Evolutionary conservation across 2,113 vertebrate species (phyloP).

Genomic region (Ageneiosus marmoratus): DNA sequence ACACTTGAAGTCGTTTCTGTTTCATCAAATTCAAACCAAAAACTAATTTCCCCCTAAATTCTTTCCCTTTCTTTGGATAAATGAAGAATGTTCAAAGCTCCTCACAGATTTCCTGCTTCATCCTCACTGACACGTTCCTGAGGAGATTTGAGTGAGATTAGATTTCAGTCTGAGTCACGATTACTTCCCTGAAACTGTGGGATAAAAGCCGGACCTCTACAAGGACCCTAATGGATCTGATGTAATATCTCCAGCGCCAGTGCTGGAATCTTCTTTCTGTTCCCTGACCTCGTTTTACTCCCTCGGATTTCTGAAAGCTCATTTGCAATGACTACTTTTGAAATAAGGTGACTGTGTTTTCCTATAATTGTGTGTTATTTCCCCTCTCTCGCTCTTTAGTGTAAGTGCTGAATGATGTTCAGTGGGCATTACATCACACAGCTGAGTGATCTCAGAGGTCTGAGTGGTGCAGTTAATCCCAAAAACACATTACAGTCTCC

Average conservation of each 20-base stretch:
- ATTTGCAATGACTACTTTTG: constrained; percentile 21
- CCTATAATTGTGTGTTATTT: constrained; percentile 29
- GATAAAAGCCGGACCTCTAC: constrained; percentile 23
- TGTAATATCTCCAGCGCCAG: constrained; percentile 46
- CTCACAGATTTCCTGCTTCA: constrained; percentile 33
- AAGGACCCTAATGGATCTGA: constrained; percentile 48
- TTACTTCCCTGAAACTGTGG: constrained; percentile 47
- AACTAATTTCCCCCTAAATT: background rate
- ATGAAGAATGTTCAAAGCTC: constrained; percentile 31
- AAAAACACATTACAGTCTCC: background rate
- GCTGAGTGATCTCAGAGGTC: constrained; percentile 16
- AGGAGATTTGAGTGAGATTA: constrained; percentile 50
- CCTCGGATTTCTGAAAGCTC: constrained; percentile 22
- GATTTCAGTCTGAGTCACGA: constrained; percentile 14
- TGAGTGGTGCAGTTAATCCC: background rate
- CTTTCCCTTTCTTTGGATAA: background rate
- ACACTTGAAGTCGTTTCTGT: constrained; percentile 13
- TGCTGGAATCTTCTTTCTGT: constrained; percentile 38
- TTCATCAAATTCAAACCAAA: background rate
- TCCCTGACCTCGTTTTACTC: constrained; percentile 42
- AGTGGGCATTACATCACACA: constrained; percentile 26
- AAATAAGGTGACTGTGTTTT: constrained; percentile 32
- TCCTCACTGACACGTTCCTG: constrained; percentile 38
- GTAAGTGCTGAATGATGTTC: constrained; percentile 5
- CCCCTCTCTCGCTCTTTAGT: background rate